Conservation (phyloP, 2,888 invertebrate species). For the Choristoneura rosaceana region DNA sequence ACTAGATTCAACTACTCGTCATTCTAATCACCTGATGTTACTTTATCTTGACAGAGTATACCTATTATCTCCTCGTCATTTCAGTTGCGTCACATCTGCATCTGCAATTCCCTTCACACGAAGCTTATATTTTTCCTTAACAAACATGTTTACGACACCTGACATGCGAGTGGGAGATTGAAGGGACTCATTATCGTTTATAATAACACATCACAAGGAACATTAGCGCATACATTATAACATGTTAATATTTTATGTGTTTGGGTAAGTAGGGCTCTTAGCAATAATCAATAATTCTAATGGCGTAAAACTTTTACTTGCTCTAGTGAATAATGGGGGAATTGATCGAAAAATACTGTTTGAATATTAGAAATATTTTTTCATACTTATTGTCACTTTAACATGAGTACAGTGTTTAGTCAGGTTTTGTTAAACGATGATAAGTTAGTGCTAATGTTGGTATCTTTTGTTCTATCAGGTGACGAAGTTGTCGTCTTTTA, state of each 20-base stretch:
- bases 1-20: too few relatives aligned
- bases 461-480: too few relatives aligned
- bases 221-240: slow-evolving; percentile 17
- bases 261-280: not conserved
- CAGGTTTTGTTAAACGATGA: too few relatives aligned
- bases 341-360: not conserved
- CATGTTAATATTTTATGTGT: slow-evolving; percentile 27
- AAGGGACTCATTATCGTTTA: slow-evolving; percentile 17
- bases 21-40: not conserved
- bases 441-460: too few relatives aligned
- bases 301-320: slow-evolving; percentile 1
- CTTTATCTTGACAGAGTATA: not conserved
- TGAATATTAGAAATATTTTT: too few relatives aligned
- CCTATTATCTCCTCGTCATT: not conserved
- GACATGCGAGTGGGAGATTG: slow-evolving; percentile 13
- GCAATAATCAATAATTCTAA: not conserved
- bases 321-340: not conserved
- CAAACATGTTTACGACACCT: slow-evolving; percentile 3
- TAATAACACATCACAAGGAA: slow-evolving; percentile 9
- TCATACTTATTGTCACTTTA: not conserved
- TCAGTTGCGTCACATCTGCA: not conserved
- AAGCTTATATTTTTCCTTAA: slow-evolving; percentile 1
- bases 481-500: too few relatives aligned
- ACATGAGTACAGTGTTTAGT: not conserved
- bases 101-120: not conserved